Conservation (phyloP, 2,113 vertebrate genomes). For the Istiophorus platypterus region DNA sequence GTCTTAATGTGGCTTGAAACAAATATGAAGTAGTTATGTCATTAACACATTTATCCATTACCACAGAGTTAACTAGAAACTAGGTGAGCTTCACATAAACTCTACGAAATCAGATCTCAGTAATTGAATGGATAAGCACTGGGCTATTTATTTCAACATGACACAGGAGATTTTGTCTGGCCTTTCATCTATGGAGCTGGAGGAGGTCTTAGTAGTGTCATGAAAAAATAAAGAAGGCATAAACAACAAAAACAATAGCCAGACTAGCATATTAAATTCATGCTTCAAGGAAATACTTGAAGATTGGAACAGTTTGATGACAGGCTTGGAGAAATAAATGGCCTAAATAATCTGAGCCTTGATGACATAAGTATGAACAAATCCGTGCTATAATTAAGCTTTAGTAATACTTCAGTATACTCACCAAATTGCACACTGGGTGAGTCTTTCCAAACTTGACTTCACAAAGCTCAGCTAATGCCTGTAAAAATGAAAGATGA, state of each 20-base stretch:
- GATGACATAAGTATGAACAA: not conserved
- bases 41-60: not conserved
- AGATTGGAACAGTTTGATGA: not conserved
- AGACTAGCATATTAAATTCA: not conserved
- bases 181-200: not conserved
- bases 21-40: not conserved
- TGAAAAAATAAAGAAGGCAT: constrained; percentile 25
- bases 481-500: constrained; percentile 83
- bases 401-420: constrained; percentile 57
- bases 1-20: not conserved
- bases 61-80: not conserved
- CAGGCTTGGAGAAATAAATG: not conserved
- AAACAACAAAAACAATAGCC: constrained; percentile 9
- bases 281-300: not conserved
- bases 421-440: constrained; percentile 96
- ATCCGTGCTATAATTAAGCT: not conserved
- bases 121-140: too few species aligned
- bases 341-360: not conserved
- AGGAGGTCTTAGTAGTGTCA: not conserved
- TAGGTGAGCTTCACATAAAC: not conserved
- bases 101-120: not conserved
- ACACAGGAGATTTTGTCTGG: not conserved
- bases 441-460: constrained; percentile 98
- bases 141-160: too few species aligned
- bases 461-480: constrained; percentile 98